Base-by-base conservation (phyloP, 1,140 invertebrate species). In the Anoplophora glabripennis region DNA sequence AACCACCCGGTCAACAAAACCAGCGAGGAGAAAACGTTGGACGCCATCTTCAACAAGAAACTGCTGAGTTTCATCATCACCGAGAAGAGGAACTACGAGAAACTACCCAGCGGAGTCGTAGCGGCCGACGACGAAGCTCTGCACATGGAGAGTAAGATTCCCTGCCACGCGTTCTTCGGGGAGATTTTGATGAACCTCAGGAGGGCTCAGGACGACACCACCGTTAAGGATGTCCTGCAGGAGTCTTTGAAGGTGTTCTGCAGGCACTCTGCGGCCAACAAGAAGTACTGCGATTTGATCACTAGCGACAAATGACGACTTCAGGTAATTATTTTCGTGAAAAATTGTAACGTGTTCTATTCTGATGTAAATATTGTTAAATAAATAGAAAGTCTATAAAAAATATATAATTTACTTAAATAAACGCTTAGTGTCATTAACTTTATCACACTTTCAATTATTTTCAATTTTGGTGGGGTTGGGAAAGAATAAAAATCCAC, bases 131-230 rank as follows among this genome's bases (percentile, higher is more conserved):
- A 67, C 17, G 60, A 70, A 48, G 75, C 72, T 7, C 59, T 71
- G 42, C 72, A 76, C 40, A 72, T 76, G 59, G 69, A 73, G 36
- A 69, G 67, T n/a, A 76, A 73, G 59, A 71, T 67, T 10, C 67
- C 72, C 0, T 77, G 75, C 48, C 73, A 77, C 60, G 72, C 72
- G 7, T 76, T 75, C 49, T 74, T 77, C 58, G 72, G 74, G 3
- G 69, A 76, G 45, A 52, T 75, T n/a, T 51, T 74, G 14, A 45
- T 64, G 12, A 53, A 64, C n/a, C 41, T 73, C 18, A 67, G 54
- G n/a, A 46, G 57, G 11, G 65, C 60, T n/a, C 36, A 53, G 37
- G 40, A 56, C 11, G 47, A 61, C n/a, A 61, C 65, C 10, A 64
- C 46, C 10, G 58, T 54, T 2, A 59, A 63, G 36, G 35, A 54